These are phyloP conservation scores for Mercenaria mercenaria DNA, from an alignment of 1,140 invertebrate species.

Conservation along the genomic window DNA sequence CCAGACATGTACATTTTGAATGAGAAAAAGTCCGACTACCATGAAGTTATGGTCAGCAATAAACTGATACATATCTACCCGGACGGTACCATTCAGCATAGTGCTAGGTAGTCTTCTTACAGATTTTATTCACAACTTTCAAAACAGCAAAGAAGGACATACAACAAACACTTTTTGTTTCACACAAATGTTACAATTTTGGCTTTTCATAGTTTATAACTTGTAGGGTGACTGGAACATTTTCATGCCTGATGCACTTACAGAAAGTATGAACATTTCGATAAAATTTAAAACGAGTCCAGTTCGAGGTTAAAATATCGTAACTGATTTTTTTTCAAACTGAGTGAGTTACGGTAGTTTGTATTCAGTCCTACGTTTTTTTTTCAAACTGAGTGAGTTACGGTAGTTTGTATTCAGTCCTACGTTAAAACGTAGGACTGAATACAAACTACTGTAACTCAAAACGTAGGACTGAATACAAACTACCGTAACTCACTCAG, in stretches of 20 bases:
- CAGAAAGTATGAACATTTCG: constrained; percentile 88
- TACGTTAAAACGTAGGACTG: too few relatives aligned
- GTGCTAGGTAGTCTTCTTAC: constrained; percentile 77
- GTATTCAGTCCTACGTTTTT: too few relatives aligned
- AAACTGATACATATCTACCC: constrained; percentile 86
- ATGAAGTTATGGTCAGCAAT: constrained; percentile 86
- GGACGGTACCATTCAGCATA: constrained; percentile 89
- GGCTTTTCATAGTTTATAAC: too few relatives aligned
- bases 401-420: too few relatives aligned
- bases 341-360: too few relatives aligned
- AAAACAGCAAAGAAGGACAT: background rate
- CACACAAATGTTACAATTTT: too few relatives aligned
- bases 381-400: too few relatives aligned
- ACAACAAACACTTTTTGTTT: background rate
- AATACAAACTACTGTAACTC: too few relatives aligned
- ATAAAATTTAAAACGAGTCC: background rate
- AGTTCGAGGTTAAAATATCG: too few relatives aligned
- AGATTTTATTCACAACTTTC: constrained; percentile 20
- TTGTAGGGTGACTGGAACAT: constrained; percentile 56
- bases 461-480: too few relatives aligned
- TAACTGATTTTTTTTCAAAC: too few relatives aligned
- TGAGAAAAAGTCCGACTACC: constrained; percentile 86
- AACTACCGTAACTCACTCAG: too few relatives aligned
- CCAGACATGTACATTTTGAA: constrained; percentile 86
- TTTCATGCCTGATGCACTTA: constrained; percentile 96